Percentiles rank a stretch among this genome's conserved stretches.
Evolutionary conservation across 2,113 vertebrate genomes (phyloP).

Genomic region (Serilophus lunatus): DNA sequence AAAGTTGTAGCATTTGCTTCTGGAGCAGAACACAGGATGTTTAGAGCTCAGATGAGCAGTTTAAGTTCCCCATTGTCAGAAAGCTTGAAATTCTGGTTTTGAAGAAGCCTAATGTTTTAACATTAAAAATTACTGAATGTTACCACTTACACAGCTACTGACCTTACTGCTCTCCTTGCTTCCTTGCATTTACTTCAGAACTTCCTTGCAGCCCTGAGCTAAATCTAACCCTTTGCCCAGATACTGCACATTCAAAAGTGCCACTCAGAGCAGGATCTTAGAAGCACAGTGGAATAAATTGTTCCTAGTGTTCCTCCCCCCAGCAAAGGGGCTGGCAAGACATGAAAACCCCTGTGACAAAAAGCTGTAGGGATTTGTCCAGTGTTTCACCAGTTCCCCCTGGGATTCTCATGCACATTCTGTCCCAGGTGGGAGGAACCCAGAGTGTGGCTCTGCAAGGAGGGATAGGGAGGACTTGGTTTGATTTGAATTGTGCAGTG

Average conservation of each 20-base stretch:
- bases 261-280: background rate
- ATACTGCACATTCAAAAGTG: background rate
- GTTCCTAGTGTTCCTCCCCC: background rate
- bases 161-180: background rate
- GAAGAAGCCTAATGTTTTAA: background rate
- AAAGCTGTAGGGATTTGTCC: background rate
- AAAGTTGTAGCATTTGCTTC: background rate
- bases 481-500: background rate
- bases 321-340: background rate
- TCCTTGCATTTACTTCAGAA: background rate
- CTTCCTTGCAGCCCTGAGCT: background rate
- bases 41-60: background rate
- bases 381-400: background rate
- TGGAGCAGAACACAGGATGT: background rate
- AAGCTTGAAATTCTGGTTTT: background rate
- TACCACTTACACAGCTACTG: background rate
- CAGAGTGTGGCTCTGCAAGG: background rate
- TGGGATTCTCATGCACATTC: accelerated
- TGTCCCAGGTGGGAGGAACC: background rate
- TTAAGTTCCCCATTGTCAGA: background rate
- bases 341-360: background rate
- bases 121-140: background rate
- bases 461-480: background rate
- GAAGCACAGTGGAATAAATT: background rate
- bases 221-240: background rate